phyloP scores from a whole-genome alignment of 2,888 invertebrate species.

The Bugula neritina region DNA sequence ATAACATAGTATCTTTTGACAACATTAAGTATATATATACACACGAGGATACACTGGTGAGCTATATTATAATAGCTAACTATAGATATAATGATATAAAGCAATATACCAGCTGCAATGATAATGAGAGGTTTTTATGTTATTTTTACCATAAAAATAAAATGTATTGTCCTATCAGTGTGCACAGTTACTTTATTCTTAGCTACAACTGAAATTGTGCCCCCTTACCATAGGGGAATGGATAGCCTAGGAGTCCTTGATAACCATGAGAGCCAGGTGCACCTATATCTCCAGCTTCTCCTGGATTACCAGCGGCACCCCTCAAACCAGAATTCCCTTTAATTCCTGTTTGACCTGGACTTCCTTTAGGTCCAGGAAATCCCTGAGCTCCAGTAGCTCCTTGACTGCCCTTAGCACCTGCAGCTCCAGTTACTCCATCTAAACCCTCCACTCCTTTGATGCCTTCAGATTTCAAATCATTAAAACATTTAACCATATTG shows the following conservation, averaged over 20 bases:
- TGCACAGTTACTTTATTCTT: too few relatives aligned
- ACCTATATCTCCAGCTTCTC: not conserved
- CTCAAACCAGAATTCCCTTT: not conserved
- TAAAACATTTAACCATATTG: not conserved
- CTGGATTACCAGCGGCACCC: not conserved
- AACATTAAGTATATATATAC: too few relatives aligned
- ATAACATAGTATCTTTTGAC: too few relatives aligned
- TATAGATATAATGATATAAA: too few relatives aligned
- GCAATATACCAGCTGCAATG: too few relatives aligned
- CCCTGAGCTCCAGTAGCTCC: not conserved
- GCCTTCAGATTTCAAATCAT: not conserved
- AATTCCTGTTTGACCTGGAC: not conserved
- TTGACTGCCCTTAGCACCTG: not conserved
- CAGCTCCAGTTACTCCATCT: not conserved
- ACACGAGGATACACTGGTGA: too few relatives aligned
- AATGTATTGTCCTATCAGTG: too few relatives aligned
- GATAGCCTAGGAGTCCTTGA: not conserved
- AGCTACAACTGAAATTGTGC: too few relatives aligned
- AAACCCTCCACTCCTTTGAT: not conserved
- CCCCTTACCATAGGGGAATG: constrained; percentile 16
- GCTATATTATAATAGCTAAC: too few relatives aligned
- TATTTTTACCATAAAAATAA: too few relatives aligned
- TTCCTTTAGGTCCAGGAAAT: not conserved
- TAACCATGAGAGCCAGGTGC: not conserved
- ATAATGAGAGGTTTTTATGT: too few relatives aligned